phyloP scores from a whole-genome alignment of 2,797 vertebrate species.

The Chelon labrosus region DNA sequence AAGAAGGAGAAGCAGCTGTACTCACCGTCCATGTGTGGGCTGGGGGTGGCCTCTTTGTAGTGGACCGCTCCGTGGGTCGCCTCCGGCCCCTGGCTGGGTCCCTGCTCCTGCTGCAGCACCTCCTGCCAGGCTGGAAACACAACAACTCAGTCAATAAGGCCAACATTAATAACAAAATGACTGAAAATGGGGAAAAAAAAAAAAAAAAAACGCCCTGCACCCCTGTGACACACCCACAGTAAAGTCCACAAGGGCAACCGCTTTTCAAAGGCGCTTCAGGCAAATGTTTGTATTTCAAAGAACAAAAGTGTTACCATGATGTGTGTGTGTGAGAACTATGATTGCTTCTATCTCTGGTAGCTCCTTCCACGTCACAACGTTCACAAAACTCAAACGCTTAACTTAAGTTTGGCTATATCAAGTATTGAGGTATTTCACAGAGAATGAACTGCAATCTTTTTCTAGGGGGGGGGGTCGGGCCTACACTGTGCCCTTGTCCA shows the following conservation, averaged over 20 bases:
- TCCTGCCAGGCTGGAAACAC: conserved; percentile 92
- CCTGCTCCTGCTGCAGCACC: conserved; percentile 85
- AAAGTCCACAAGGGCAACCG: conserved; percentile 44
- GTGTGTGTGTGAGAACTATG: not conserved
- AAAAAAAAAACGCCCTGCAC: conserved; percentile 6
- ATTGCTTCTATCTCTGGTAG: conserved; percentile 8
- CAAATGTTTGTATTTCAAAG: conserved; percentile 47
- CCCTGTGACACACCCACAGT: conserved; percentile 27
- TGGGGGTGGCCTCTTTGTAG: conserved; percentile 88
- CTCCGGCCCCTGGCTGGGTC: conserved; percentile 28
- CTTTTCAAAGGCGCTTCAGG: conserved; percentile 23
- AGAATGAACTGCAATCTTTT: not conserved
- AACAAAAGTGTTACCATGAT: not conserved
- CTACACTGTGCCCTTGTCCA: conserved; percentile 60
- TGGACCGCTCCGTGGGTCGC: conserved; percentile 81
- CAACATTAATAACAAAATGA: not conserved
- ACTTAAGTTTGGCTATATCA: too few species aligned
- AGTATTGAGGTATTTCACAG: not conserved
- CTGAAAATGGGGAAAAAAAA: not conserved
- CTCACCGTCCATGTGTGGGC: conserved; percentile 88
- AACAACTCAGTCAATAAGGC: conserved; percentile 7
- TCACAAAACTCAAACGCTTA: not conserved
- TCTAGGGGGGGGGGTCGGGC: not conserved
- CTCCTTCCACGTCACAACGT: conserved; percentile 14
- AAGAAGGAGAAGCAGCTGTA: conserved; percentile 19